These are phyloP conservation scores for Pluvialis apricaria DNA, from an alignment of 2,113 vertebrate species.

Conservation along the genomic window DNA sequence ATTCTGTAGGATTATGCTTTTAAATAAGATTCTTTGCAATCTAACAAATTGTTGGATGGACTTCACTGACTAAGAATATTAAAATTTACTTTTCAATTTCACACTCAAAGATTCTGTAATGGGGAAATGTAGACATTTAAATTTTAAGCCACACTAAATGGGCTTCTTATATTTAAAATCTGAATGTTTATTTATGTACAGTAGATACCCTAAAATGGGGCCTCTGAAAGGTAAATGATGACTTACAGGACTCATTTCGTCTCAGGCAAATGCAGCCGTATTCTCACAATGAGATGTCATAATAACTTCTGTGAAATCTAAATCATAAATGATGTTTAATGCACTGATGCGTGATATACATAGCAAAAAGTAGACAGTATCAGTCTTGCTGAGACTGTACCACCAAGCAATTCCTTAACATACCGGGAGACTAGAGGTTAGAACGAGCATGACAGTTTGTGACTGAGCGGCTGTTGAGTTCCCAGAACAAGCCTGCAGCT, in stretches of 20 bases:
- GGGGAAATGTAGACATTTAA: conserved; percentile 5
- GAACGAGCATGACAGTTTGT: not conserved
- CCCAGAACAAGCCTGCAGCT: not conserved
- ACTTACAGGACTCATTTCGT: conserved; percentile 44
- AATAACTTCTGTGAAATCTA: conserved; percentile 28
- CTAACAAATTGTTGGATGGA: conserved; percentile 24
- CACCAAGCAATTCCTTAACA: not conserved
- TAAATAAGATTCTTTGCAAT: conserved; percentile 26
- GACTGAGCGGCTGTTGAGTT: not conserved
- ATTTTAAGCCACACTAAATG: conserved; percentile 40
- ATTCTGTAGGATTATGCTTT: not conserved
- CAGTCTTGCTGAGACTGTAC: not conserved
- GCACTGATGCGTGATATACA: not conserved
- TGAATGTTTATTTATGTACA: conserved; percentile 49
- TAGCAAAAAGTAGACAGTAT: not conserved
- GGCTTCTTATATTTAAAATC: conserved; percentile 58
- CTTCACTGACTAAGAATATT: conserved; percentile 35
- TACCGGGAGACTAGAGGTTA: not conserved
- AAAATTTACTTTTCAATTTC: conserved; percentile 68
- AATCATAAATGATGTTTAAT: conserved; percentile 28
- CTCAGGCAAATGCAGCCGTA: conserved; percentile 16
- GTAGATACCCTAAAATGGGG: conserved; percentile 25
- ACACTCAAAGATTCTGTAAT: conserved; percentile 61
- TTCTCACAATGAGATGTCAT: conserved; percentile 41
- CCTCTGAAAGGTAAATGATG: conserved; percentile 55